Base-by-base conservation (phyloP, 1,140 invertebrate genomes). In the Drosophila tani region DNA sequence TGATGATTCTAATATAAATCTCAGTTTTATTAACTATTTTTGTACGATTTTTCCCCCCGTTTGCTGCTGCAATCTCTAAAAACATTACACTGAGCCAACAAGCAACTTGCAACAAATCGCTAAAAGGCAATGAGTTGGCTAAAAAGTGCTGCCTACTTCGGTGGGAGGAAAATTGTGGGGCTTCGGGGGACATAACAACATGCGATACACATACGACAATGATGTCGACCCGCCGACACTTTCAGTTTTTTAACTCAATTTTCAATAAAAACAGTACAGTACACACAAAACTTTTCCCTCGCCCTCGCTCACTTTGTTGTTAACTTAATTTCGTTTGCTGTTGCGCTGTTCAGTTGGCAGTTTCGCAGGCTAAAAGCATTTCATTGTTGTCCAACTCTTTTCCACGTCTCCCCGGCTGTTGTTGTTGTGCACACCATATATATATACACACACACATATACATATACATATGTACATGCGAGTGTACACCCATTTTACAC, bases 171-270 rank as follows among this genome's bases (percentile, higher is more conserved):
- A 8, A 41, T 62, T 32, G 38, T n/a, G 17, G 35, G 40, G 56
- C 14, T 40, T 68, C 24, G 8, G 12, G 45, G 56, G 12, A 41
- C 41, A 66, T 56, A 56, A 56, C 53, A 29, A 35, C 43, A 40
- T 51, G 38, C 62, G 14, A 67, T 35, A 40, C 53, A 73, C 43
- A 59, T 58, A 59, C 66, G 62, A 68, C 63, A 71, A 24, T 50
- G 29, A 56, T 51, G 59, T 58, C 65, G 62, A 55, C 73, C 51
- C 69, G 75, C 79, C 71, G 82, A 84, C 82, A 85, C 82, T 84
- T 84, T 84, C 82, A 78, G 82, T 84, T 84, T 82, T 82, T 80
- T 86, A 85, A 90, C 79, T 90, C 79, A 85, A 90, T 90, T 85
- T 82, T 77, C 75, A 81, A 90, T 90, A 85, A 90, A 85, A 85